phyloP scores from a whole-genome alignment of 2,888 invertebrate species.

The Julus scanicus region DNA sequence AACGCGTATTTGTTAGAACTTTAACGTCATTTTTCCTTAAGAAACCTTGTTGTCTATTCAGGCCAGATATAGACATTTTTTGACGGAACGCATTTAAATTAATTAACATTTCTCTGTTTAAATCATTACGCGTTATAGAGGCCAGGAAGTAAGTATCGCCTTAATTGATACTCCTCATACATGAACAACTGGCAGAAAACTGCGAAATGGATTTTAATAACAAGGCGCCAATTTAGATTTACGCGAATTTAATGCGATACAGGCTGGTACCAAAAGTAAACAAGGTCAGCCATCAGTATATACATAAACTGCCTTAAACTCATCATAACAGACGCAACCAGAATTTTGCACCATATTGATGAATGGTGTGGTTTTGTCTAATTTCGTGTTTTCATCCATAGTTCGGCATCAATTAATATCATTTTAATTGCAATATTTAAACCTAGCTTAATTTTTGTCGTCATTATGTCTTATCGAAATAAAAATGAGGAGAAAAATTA shows the following conservation, averaged over 20 bases:
- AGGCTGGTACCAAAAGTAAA: not conserved
- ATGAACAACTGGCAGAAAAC: not conserved
- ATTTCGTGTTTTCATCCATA: too few relatives aligned
- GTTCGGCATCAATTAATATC: too few relatives aligned
- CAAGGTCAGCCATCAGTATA: not conserved
- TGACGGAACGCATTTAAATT: not conserved
- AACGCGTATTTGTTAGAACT: not conserved
- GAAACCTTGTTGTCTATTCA: not conserved
- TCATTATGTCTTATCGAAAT: too few relatives aligned
- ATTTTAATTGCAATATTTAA: too few relatives aligned
- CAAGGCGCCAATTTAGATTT: not conserved
- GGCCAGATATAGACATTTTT: not conserved
- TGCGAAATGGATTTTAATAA: not conserved
- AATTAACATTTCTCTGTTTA: not conserved
- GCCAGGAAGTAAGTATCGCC: not conserved
- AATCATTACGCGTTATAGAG: slow-evolving; percentile 1
- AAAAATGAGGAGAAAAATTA: too few relatives aligned
- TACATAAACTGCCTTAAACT: not conserved
- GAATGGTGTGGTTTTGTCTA: too few relatives aligned
- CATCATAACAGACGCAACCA: too few relatives aligned
- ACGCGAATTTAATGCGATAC: not conserved
- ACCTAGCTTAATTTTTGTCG: too few relatives aligned
- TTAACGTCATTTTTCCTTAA: not conserved
- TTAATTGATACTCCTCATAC: not conserved
- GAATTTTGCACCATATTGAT: too few relatives aligned